These are phyloP conservation scores for Panthera tigris DNA, from an alignment of 2,113 vertebrate genomes.

Conservation along the genomic window DNA sequence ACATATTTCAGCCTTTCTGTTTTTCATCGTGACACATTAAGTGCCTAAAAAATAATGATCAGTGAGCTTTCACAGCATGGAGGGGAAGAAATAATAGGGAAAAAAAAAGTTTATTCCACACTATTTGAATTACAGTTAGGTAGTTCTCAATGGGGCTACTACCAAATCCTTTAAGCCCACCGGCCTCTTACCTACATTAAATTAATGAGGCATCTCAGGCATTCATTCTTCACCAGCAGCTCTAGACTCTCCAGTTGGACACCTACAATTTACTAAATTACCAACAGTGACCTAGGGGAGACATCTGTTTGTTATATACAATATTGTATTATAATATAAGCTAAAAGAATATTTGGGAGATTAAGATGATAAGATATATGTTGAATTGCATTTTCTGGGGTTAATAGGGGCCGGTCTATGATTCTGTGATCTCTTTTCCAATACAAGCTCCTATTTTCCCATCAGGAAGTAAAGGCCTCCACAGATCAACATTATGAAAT, in stretches of 20 bases:
- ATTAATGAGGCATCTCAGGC: slow-evolving; percentile 78
- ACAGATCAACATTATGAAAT: slow-evolving; percentile 38
- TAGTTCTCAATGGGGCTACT: slow-evolving; percentile 71
- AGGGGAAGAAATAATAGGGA: slow-evolving; percentile 20
- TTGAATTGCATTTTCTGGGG: slow-evolving; percentile 59
- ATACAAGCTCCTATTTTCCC: slow-evolving; percentile 53
- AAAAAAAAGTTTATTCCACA: slow-evolving; percentile 66
- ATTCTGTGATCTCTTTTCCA: slow-evolving; percentile 42
- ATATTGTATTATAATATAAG: slow-evolving; percentile 61
- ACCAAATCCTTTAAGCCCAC: slow-evolving; percentile 78
- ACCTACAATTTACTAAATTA: slow-evolving; percentile 78
- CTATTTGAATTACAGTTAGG: slow-evolving; percentile 63
- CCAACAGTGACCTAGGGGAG: slow-evolving; percentile 67
- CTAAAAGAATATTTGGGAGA: slow-evolving; percentile 58
- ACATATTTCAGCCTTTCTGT: slow-evolving; percentile 55
- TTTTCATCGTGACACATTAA: slow-evolving; percentile 64
- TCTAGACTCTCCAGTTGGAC: slow-evolving; percentile 68
- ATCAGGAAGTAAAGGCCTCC: slow-evolving; percentile 50
- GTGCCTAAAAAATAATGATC: slow-evolving; percentile 55
- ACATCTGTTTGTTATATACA: slow-evolving; percentile 61
- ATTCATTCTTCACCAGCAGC: slow-evolving; percentile 64
- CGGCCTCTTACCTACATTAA: slow-evolving; percentile 76
- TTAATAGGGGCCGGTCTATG: slow-evolving; percentile 49
- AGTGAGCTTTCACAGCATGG: slow-evolving; percentile 66
- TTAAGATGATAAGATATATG: slow-evolving; percentile 61